phyloP scores from a whole-genome alignment of 1,140 invertebrate species.

The Euglossa dilemma region DNA sequence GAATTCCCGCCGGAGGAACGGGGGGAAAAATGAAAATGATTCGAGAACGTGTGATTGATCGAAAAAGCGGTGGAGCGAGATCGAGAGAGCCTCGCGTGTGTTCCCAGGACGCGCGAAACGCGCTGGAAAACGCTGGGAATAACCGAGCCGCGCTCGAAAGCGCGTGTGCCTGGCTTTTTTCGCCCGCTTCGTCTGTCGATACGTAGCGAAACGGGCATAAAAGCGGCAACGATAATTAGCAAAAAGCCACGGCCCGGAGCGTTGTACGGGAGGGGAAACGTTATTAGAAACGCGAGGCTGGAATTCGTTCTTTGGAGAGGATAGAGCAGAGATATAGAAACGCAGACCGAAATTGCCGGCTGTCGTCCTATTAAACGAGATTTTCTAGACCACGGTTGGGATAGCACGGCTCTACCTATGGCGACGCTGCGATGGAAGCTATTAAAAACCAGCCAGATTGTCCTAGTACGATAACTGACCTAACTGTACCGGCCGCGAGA shows the following conservation, averaged over 20 bases:
- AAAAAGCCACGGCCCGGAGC: conserved; percentile 20
- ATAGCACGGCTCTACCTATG: conserved; percentile 6
- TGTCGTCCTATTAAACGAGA: conserved; percentile 2
- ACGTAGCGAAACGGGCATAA: not conserved
- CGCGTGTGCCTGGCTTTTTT: conserved; percentile 14
- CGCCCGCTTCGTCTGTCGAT: conserved; percentile 20
- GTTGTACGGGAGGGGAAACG: not conserved
- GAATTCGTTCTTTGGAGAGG: not conserved
- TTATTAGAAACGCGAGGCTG: not conserved
- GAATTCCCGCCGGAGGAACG: not conserved
- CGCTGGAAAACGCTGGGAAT: not conserved
- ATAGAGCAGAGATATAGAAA: not conserved
- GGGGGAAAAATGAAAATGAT: conserved; percentile 11
- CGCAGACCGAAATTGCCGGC: conserved; percentile 1
- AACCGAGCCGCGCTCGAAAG: not conserved
- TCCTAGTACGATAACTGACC: conserved; percentile 31
- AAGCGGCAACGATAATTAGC: conserved; percentile 29
- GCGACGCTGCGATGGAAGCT: conserved; percentile 2
- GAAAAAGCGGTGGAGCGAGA: not conserved
- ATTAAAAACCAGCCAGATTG: conserved; percentile 41
- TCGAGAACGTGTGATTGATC: conserved; percentile 12
- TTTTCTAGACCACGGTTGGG: conserved; percentile 13
- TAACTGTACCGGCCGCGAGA: conserved; percentile 32
- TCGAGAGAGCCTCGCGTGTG: conserved; percentile 2
- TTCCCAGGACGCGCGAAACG: conserved; percentile 3